phyloP scores from a whole-genome alignment of 2,888 invertebrate species.

The Nephrotoma guestfalica region DNA sequence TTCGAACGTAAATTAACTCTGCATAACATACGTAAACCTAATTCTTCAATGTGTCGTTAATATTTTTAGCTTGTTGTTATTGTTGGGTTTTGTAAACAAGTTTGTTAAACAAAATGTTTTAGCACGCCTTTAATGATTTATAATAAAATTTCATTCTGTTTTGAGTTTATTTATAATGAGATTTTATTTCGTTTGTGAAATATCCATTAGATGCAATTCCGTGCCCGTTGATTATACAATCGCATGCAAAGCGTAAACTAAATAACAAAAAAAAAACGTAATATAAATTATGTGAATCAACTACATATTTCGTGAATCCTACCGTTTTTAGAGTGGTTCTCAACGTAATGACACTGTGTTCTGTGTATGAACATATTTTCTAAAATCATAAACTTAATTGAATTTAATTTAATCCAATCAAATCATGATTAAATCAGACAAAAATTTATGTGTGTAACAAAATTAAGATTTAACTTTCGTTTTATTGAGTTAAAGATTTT shows the following conservation, averaged over 20 bases:
- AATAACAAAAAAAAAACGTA: not conserved
- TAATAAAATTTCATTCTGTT: not conserved
- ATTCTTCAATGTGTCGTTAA: not conserved
- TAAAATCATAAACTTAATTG: not conserved
- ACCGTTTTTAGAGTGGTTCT: not conserved
- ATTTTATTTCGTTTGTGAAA: not conserved
- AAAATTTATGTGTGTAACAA: not conserved
- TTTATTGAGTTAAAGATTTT: no score
- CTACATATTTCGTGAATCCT: not conserved
- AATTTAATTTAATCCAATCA: not conserved
- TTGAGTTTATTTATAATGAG: not conserved
- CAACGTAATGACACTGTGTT: not conserved
- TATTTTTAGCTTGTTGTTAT: not conserved
- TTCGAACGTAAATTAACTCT: not conserved
- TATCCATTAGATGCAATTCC: not conserved
- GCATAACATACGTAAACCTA: not conserved
- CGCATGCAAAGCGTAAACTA: not conserved
- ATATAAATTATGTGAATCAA: not conserved
- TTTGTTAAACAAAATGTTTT: not conserved
- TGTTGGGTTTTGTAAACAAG: not conserved
- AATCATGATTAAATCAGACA: not conserved
- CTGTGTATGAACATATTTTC: not conserved
- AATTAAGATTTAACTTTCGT: no score
- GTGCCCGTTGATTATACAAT: not conserved
- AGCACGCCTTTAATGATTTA: not conserved